phyloP scores from a whole-genome alignment of 1,140 invertebrate species.

The Chlorops oryzae region DNA sequence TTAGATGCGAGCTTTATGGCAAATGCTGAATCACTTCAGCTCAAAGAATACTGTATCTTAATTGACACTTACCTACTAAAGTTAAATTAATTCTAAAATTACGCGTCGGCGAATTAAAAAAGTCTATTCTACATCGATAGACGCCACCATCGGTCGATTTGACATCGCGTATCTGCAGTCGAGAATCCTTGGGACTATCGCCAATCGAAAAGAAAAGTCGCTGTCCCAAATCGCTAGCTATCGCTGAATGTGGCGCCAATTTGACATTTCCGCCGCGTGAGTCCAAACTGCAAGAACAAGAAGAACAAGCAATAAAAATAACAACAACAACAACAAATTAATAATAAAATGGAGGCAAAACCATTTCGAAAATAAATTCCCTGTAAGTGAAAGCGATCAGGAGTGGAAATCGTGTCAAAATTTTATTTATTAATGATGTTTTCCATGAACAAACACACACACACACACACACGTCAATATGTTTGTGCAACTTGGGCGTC shows the following conservation, averaged over 20 bases:
- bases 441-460: slow-evolving; percentile 44
- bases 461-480: slow-evolving; percentile 25
- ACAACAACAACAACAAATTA: background rate
- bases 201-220: slow-evolving; percentile 68
- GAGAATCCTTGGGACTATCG: slow-evolving; percentile 61
- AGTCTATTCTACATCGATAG: slow-evolving; percentile 79
- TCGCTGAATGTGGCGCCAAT: slow-evolving; percentile 63
- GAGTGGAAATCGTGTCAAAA: background rate
- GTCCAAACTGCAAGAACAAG: slow-evolving; percentile 59
- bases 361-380: too few relatives aligned
- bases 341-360: too few relatives aligned
- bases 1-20: too few relatives aligned
- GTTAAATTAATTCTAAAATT: slow-evolving; percentile 80
- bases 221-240: slow-evolving; percentile 66
- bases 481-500: too few relatives aligned
- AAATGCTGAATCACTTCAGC: too few relatives aligned
- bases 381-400: slow-evolving; percentile 13
- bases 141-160: slow-evolving; percentile 67
- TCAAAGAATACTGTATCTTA: too few relatives aligned
- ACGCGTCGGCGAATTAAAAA: slow-evolving; percentile 74
- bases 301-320: slow-evolving; percentile 22
- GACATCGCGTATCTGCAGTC: slow-evolving; percentile 67
- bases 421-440: slow-evolving; percentile 30
- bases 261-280: slow-evolving; percentile 61
- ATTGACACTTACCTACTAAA: slow-evolving; percentile 65